These are phyloP conservation scores for Dinoponera quadriceps DNA, from an alignment of 1,140 invertebrate species.

Conservation along the genomic window DNA sequence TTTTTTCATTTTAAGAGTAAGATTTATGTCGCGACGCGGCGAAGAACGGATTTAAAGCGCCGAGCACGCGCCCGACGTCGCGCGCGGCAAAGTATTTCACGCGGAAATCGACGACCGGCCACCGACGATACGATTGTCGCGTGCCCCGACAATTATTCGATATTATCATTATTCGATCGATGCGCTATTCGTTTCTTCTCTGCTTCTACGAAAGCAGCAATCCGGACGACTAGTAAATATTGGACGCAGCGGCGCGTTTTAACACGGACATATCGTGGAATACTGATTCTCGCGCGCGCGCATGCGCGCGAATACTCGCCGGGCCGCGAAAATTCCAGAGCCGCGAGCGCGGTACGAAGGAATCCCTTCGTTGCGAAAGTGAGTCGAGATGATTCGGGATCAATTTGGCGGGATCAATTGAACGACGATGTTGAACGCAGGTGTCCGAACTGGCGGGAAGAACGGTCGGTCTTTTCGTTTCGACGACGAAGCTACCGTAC, in stretches of 20 bases:
- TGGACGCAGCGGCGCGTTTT: constrained; percentile 37
- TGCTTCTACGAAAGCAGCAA: constrained; percentile 39
- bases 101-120: constrained; percentile 30
- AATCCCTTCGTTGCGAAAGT: no score
- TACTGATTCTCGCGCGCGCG: constrained; percentile 45
- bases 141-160: no score
- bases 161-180: neutral
- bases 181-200: constrained; percentile 5
- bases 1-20: constrained; percentile 34
- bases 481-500: no score
- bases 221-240: constrained; percentile 43
- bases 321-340: no score
- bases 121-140: neutral
- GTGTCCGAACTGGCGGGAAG: no score
- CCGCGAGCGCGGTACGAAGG: no score
- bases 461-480: no score
- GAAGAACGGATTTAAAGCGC: constrained; percentile 8
- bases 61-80: neutral
- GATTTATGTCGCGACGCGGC: constrained; percentile 3
- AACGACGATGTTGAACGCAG: no score
- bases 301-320: constrained; percentile 10
- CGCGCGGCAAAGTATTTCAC: constrained; percentile 26
- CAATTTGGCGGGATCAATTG: no score
- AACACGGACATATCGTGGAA: neutral
- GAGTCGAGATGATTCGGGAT: no score